These are phyloP conservation scores for Gymnobelideus leadbeateri DNA, from an alignment of 2,113 vertebrate genomes.

Conservation along the genomic window DNA sequence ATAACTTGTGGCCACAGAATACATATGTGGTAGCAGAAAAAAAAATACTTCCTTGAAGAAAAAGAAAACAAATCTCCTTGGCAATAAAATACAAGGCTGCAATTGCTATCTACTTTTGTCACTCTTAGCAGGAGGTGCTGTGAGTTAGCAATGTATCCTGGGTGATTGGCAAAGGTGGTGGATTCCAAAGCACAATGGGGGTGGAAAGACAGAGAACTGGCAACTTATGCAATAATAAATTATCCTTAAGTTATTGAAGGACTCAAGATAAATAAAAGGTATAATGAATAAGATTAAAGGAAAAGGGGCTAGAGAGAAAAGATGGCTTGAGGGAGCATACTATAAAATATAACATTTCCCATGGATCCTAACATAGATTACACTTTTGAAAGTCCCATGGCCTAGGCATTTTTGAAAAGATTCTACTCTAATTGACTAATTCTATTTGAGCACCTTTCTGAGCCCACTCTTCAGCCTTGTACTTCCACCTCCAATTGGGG, in stretches of 20 bases:
- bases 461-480: background rate
- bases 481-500: background rate
- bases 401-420: background rate
- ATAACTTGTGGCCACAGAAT: background rate
- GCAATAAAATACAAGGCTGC: slow-evolving; percentile 85
- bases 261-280: background rate
- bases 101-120: slow-evolving; percentile 98
- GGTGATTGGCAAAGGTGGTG: background rate
- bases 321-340: no score
- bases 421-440: background rate
- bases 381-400: background rate
- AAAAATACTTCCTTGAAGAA: background rate
- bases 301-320: background rate
- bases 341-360: background rate
- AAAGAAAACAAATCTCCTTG: background rate
- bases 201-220: background rate
- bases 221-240: background rate
- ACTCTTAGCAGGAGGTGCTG: slow-evolving; percentile 96
- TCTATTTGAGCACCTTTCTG: background rate
- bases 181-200: no score
- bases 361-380: background rate
- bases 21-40: background rate
- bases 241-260: background rate
- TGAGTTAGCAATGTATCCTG: background rate
- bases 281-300: background rate